A percentile compares a stretch with the other conserved stretches of the same genome.
These are phyloP conservation scores for Phlogophora meticulosa DNA, from an alignment of 2,888 invertebrate genomes.

Conservation along the genomic window DNA sequence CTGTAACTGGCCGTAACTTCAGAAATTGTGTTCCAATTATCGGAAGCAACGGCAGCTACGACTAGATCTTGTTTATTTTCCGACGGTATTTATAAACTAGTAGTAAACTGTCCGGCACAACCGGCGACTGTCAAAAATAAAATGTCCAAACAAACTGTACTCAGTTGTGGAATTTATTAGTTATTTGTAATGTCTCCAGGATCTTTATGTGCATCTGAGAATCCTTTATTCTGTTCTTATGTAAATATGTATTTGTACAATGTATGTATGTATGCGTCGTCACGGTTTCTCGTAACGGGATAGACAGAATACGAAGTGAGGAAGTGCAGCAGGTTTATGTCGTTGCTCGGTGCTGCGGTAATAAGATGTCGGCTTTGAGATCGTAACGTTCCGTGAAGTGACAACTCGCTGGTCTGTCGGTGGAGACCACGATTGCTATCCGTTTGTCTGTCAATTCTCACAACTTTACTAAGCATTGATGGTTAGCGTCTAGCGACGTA, in stretches of 20 bases:
- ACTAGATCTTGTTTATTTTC: slow-evolving; percentile 44
- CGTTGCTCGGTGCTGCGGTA: slow-evolving; percentile 34
- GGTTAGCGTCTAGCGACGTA: slow-evolving; percentile 14
- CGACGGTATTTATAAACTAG: slow-evolving; percentile 54
- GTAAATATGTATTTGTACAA: slow-evolving; percentile 54
- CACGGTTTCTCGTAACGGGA: slow-evolving; percentile 57
- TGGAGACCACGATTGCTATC: slow-evolving; percentile 37
- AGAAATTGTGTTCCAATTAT: slow-evolving; percentile 71
- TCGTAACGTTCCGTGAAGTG: slow-evolving; percentile 49
- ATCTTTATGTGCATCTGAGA: slow-evolving; percentile 42
- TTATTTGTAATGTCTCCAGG: slow-evolving; percentile 40
- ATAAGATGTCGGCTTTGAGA: slow-evolving; percentile 52
- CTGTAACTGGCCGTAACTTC: slow-evolving; percentile 55
- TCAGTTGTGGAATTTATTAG: slow-evolving; percentile 56
- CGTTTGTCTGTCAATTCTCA: slow-evolving; percentile 48
- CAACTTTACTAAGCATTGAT: slow-evolving; percentile 49
- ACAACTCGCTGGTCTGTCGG: slow-evolving; percentile 45
- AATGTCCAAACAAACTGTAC: slow-evolving; percentile 50
- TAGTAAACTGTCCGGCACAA: slow-evolving; percentile 54
- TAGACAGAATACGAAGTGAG: slow-evolving; percentile 55
- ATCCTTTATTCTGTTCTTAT: slow-evolving; percentile 48
- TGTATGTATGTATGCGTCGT: slow-evolving; percentile 61
- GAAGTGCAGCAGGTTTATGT: slow-evolving; percentile 50
- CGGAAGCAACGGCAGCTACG: slow-evolving; percentile 41
- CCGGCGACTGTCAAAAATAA: slow-evolving; percentile 60